A percentile compares a stretch with the other conserved stretches of the same genome.
These are phyloP conservation scores for Bilobella aurantiaca DNA, from an alignment of 1,140 invertebrate species.

Conservation along the genomic window DNA sequence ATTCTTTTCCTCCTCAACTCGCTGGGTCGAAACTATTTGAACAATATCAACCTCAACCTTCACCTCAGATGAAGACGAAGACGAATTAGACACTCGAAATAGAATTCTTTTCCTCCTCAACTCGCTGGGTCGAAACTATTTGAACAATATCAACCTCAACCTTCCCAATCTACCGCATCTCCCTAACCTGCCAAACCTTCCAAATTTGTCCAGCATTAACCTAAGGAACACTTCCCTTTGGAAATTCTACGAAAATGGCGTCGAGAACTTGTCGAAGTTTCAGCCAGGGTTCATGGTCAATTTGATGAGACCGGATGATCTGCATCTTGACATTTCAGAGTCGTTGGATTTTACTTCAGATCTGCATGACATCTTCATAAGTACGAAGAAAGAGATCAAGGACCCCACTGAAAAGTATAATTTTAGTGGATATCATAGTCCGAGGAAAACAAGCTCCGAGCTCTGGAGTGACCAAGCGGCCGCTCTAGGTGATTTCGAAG, in stretches of 20 bases:
- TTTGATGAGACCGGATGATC: background rate
- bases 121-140: constrained; percentile 1
- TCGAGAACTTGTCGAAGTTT: background rate
- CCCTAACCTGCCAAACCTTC: background rate
- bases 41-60: too few species aligned
- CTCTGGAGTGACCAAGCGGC: background rate
- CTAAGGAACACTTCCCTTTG: constrained; percentile 25
- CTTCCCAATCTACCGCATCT: background rate
- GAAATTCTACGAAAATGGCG: constrained; percentile 30
- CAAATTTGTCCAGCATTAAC: constrained; percentile 12
- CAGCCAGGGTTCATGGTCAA: background rate
- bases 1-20: constrained; percentile 25
- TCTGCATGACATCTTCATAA: constrained; percentile 12
- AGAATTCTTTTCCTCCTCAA: constrained; percentile 26
- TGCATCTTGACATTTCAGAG: constrained; percentile 2
- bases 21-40: background rate
- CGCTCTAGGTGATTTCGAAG: constrained; percentile 6
- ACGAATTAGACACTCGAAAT: constrained; percentile 25
- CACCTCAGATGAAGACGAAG: constrained; percentile 6
- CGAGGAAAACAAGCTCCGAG: background rate
- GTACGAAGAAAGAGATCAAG: constrained; percentile 20
- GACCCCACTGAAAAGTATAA: constrained; percentile 10
- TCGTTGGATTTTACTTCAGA: background rate
- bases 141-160: too few species aligned
- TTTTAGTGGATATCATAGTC: background rate